Percentiles rank a stretch among this genome's conserved stretches.
These are phyloP conservation scores for Ceriagrion tenellum DNA, from an alignment of 2,888 invertebrate genomes.

Conservation along the genomic window DNA sequence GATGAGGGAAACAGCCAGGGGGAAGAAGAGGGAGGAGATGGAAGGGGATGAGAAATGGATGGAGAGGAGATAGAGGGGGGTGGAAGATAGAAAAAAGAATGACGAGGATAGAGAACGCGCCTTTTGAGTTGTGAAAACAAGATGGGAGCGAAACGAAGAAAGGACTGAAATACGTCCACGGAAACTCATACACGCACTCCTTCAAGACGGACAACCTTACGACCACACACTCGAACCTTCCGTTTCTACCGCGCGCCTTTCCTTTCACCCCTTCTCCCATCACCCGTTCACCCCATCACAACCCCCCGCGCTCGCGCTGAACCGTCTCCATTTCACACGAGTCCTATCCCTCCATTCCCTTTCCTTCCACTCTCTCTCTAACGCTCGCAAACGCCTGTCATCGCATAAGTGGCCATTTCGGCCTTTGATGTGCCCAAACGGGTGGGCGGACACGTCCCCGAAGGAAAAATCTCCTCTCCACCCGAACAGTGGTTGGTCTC, in stretches of 20 bases:
- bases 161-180: not conserved
- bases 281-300: too few species aligned
- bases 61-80: not conserved
- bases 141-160: not conserved
- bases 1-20: too few species aligned
- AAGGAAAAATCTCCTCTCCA: not conserved
- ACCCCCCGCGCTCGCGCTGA: not conserved
- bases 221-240: not conserved
- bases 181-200: conserved; percentile 6
- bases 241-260: not conserved
- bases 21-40: not conserved
- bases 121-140: conserved; percentile 31
- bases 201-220: conserved; percentile 14
- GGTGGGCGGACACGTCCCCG: not conserved
- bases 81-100: not conserved
- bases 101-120: not conserved
- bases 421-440: not conserved
- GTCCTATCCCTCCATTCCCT: not conserved
- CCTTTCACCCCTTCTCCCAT: too few species aligned
- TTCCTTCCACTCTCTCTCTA: too few species aligned
- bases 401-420: conserved; percentile 61
- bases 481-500: conserved; percentile 20
- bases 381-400: conserved; percentile 44
- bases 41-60: not conserved
- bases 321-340: conserved; percentile 30